These are phyloP conservation scores for Peromyscus californicus DNA, from an alignment of 2,113 vertebrate species.

Conservation along the genomic window DNA sequence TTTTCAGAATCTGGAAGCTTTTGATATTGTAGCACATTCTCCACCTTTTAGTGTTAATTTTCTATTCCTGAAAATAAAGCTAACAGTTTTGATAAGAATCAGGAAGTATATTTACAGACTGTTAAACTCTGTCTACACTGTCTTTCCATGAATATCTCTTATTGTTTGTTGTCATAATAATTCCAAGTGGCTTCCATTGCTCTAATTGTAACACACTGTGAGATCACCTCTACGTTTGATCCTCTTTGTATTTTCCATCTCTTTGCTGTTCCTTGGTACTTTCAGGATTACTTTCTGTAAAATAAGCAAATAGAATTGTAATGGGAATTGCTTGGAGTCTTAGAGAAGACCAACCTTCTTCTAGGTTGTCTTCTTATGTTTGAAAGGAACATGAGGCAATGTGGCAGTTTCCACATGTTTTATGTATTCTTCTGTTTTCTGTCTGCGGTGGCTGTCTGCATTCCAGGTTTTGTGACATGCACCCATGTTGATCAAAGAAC, in stretches of 20 bases:
- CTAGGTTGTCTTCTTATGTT: neutral
- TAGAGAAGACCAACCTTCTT: neutral
- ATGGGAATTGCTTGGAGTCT: neutral
- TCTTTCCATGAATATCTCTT: neutral
- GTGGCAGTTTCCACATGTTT: neutral
- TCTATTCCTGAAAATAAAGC: neutral
- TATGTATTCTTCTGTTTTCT: neutral
- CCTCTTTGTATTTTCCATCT: neutral
- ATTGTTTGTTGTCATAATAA: neutral
- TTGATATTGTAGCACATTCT: neutral
- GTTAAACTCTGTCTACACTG: neutral
- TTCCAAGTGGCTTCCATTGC: neutral
- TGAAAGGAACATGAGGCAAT: neutral
- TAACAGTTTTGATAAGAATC: neutral
- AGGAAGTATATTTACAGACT: neutral
- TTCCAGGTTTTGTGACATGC: neutral
- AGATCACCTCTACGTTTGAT: neutral
- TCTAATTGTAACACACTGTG: neutral
- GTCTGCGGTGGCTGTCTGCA: neutral
- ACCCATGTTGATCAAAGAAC: neutral
- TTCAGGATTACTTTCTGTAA: neutral
- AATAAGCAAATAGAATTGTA: neutral
- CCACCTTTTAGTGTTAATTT: neutral
- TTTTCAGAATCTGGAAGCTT: neutral
- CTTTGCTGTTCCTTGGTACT: neutral